phyloP scores from a whole-genome alignment of 2,113 vertebrate genomes.

The Eira barbara region DNA sequence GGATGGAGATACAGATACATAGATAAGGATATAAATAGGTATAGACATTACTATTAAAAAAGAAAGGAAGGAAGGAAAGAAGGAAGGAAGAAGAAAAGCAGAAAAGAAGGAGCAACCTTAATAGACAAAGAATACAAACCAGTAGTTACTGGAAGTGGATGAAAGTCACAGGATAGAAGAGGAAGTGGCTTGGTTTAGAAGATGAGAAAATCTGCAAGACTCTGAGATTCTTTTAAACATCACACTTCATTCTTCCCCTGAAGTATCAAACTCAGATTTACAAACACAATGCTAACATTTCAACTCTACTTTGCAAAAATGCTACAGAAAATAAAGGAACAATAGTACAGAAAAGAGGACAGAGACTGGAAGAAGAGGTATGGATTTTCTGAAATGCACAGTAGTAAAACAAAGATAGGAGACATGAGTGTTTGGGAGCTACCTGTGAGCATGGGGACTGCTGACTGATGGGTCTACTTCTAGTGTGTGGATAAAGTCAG shows the following conservation, averaged over 20 bases:
- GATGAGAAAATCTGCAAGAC: not conserved
- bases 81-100: no score
- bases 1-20: not conserved
- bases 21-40: not conserved
- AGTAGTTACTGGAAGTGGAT: not conserved
- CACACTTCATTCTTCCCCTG: not conserved
- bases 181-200: not conserved
- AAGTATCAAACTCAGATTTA: not conserved
- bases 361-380: not conserved
- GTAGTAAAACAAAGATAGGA: not conserved
- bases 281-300: not conserved
- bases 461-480: not conserved
- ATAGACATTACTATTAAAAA: not conserved
- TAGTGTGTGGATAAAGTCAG: not conserved
- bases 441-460: not conserved
- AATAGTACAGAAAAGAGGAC: not conserved
- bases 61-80: no score
- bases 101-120: not conserved
- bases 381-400: not conserved
- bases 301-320: not conserved
- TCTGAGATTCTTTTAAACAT: not conserved
- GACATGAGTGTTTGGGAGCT: not conserved
- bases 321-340: not conserved
- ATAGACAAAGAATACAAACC: not conserved
- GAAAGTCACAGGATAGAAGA: not conserved